phyloP scores from a whole-genome alignment of 2,888 invertebrate genomes.

The Clitarchus hookeri region DNA sequence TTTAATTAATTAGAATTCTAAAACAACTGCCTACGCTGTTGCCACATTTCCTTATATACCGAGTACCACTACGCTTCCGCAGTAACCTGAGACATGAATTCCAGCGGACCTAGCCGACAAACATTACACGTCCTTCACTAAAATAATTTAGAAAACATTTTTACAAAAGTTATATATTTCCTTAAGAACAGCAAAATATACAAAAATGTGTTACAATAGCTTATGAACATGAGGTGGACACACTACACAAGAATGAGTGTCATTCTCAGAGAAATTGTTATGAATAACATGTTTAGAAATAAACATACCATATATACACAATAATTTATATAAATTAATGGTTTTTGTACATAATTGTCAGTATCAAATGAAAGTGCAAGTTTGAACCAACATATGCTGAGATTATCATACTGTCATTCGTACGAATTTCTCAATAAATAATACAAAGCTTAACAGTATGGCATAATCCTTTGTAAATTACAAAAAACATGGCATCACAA shows the following conservation, averaged over 20 bases:
- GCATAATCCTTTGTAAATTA: background rate
- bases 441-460: background rate
- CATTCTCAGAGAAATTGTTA: background rate
- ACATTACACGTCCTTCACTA: too few relatives aligned
- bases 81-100: too few relatives aligned
- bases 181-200: background rate
- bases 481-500: background rate
- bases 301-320: background rate
- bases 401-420: background rate
- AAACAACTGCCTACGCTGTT: too few relatives aligned
- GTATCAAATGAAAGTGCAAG: background rate
- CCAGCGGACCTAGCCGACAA: too few relatives aligned
- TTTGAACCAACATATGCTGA: background rate
- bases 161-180: background rate
- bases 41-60: too few relatives aligned
- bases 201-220: conserved; percentile 7
- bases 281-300: background rate
- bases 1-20: too few relatives aligned
- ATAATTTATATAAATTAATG: conserved; percentile 3
- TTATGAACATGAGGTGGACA: conserved; percentile 1
- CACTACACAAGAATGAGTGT: background rate
- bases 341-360: background rate
- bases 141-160: background rate
- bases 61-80: too few relatives aligned
- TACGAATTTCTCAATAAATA: background rate